A percentile compares a stretch with the other conserved stretches of the same genome.
Conservation (phyloP, 2,113 vertebrate species). For the Excalfactoria chinensis region DNA sequence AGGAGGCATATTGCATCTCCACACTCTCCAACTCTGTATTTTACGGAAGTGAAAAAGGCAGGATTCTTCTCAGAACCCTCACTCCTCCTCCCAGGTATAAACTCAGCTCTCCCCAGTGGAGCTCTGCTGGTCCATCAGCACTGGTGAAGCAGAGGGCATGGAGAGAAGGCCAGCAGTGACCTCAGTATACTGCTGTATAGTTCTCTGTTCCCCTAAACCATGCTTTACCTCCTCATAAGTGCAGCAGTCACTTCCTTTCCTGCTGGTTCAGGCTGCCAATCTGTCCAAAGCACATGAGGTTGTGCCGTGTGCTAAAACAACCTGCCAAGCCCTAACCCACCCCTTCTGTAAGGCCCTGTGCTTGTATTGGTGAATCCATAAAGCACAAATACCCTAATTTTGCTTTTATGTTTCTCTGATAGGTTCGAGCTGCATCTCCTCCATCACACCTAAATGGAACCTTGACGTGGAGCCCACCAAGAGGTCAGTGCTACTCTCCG, state of each 20-base stretch:
- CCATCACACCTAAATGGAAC: constrained; percentile 49
- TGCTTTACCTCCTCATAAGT: background rate
- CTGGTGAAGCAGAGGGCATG: background rate
- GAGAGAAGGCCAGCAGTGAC: background rate
- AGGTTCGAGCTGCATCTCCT: constrained; percentile 71
- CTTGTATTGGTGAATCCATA: background rate
- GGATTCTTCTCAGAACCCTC: background rate
- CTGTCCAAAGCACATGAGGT: accelerated
- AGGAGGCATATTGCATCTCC: accelerated
- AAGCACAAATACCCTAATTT: background rate
- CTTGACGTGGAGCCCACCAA: constrained; percentile 52
- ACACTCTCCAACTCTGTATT: background rate
- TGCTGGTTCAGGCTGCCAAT: background rate
- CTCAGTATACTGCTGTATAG: accelerated
- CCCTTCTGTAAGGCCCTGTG: background rate
- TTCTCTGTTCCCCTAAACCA: accelerated
- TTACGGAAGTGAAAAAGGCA: background rate
- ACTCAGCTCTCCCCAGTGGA: background rate
- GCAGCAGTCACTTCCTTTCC: background rate
- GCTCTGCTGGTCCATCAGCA: accelerated
- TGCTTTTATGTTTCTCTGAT: constrained; percentile 51
- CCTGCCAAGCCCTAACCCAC: background rate
- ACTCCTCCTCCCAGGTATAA: background rate
- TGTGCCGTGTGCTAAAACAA: background rate
- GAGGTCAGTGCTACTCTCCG: constrained; percentile 69